Conservation (phyloP, 2,797 vertebrate species). For the Rhinatrema bivittatum region DNA sequence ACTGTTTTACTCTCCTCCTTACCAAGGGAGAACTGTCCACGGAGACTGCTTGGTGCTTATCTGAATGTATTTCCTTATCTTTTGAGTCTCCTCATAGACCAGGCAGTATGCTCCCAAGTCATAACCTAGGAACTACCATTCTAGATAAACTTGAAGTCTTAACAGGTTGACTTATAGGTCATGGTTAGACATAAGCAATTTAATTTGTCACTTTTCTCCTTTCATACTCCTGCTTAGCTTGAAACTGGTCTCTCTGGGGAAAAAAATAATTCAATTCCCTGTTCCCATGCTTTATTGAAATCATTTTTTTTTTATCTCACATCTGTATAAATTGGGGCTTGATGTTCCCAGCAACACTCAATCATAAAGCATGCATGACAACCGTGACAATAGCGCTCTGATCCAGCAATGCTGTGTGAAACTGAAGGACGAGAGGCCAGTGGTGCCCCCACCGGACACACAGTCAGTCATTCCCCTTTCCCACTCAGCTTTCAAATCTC, state of each 20-base stretch:
- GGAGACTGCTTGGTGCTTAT: too few species aligned
- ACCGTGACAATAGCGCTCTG: slow-evolving; percentile 12
- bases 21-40: too few species aligned
- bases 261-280: slow-evolving; percentile 10
- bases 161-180: too few species aligned
- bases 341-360: not conserved
- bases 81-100: too few species aligned
- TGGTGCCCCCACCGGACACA: slow-evolving; percentile 38
- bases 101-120: too few species aligned
- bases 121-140: too few species aligned
- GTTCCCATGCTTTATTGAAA: slow-evolving; percentile 17
- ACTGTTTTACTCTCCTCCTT: too few species aligned
- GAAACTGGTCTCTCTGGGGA: not conserved
- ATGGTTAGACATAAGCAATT: too few species aligned
- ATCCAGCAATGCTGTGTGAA: slow-evolving; percentile 25
- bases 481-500: slow-evolving; percentile 63
- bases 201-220: too few species aligned
- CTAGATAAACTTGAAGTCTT: too few species aligned
- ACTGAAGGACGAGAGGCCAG: slow-evolving; percentile 21
- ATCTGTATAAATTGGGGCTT: slow-evolving; percentile 14
- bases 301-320: not conserved
- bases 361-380: slow-evolving; percentile 16
- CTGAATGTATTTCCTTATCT: too few species aligned
- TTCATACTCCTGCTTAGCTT: too few species aligned
- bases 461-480: slow-evolving; percentile 57